A percentile compares a stretch with the other conserved stretches of the same genome.
Evolutionary conservation across 2,888 invertebrate genomes (phyloP).

Genomic region (Acanthosepion esculentum): DNA sequence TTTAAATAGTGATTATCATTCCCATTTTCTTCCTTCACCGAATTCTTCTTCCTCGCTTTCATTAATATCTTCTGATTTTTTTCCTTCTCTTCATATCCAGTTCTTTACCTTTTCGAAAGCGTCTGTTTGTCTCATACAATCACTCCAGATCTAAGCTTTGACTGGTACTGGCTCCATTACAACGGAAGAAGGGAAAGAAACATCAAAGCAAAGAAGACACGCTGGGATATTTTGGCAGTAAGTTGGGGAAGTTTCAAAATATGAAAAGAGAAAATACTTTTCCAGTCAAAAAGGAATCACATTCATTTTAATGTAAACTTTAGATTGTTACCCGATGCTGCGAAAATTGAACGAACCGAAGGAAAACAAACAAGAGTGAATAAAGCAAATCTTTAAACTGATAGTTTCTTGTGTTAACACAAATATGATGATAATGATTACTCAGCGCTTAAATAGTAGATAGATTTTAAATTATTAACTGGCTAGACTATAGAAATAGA

Average conservation of each 20-base stretch:
- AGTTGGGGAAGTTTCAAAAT: background rate
- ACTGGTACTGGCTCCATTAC: background rate
- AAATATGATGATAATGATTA: no score
- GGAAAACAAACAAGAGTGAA: background rate
- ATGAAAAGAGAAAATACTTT: background rate
- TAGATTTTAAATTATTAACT: no score
- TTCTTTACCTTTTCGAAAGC: background rate
- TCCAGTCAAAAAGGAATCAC: background rate
- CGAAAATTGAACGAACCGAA: background rate
- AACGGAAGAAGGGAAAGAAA: background rate
- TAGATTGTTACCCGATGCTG: background rate
- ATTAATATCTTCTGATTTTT: no score
- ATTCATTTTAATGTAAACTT: background rate
- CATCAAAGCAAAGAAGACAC: background rate
- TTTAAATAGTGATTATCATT: no score
- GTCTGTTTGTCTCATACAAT: background rate
- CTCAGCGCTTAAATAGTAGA: no score
- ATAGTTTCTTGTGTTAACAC: no score
- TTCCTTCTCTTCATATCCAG: background rate
- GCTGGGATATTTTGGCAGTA: background rate
- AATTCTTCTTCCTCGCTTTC: no score
- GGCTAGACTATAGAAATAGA: no score
- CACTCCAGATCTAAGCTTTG: background rate
- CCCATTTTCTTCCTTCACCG: no score
- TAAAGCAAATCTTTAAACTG: background rate